A percentile compares a stretch with the other conserved stretches of the same genome.
phyloP scores from a whole-genome alignment of 2,113 vertebrate genomes.

The Seriola rivoliana region DNA sequence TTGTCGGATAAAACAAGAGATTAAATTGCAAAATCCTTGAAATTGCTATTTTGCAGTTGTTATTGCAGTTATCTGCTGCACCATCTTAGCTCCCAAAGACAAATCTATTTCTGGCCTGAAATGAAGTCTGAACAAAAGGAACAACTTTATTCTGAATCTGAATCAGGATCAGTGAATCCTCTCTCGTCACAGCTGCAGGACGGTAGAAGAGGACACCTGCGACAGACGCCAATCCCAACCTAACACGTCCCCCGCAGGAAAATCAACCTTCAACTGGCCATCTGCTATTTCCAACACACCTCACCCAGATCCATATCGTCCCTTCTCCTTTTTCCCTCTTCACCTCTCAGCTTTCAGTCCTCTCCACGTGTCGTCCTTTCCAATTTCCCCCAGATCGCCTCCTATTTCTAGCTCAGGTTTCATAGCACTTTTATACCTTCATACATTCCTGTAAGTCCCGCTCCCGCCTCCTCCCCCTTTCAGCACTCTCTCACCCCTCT shows the following conservation, averaged over 20 bases:
- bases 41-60: no score
- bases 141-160: not conserved
- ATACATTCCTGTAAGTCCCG: not conserved
- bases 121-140: not conserved
- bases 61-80: no score
- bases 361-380: conserved; percentile 19
- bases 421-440: not conserved
- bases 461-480: no score
- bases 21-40: no score
- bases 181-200: not conserved
- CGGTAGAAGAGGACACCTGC: conserved; percentile 37
- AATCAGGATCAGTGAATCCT: not conserved
- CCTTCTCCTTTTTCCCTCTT: conserved; percentile 16
- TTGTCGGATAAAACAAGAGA: no score
- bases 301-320: conserved; percentile 60
- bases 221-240: not conserved
- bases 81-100: not conserved
- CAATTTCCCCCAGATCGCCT: not conserved
- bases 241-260: conserved; percentile 17
- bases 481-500: not conserved
- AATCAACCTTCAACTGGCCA: conserved; percentile 10
- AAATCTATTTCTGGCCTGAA: not conserved
- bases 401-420: conserved; percentile 26
- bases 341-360: conserved; percentile 49
- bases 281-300: conserved; percentile 44